Conservation (phyloP, 1,140 invertebrate species). For the Ips typographus region DNA sequence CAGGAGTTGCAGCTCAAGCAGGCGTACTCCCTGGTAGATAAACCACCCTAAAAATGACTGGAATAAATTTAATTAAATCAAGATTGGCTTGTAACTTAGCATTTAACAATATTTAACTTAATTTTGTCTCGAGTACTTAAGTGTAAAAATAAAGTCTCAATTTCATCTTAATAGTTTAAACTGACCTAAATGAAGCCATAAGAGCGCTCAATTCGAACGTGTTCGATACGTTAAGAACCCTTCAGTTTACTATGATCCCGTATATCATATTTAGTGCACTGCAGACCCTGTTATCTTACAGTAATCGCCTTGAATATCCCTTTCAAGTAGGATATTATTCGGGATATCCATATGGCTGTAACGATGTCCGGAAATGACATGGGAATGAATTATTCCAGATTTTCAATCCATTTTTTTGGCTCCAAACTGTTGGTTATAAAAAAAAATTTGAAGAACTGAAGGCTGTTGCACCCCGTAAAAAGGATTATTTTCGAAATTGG, state of each 20-base stretch:
- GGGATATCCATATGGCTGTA: conserved; percentile 23
- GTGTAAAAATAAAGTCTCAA: no score
- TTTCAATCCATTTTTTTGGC: no score
- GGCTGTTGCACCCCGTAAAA: conserved; percentile 28
- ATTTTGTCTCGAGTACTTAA: no score
- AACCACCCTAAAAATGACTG: background rate
- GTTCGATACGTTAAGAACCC: conserved; percentile 35
- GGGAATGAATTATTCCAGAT: conserved; percentile 2
- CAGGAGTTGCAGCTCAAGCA: conserved; percentile 28
- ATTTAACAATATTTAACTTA: no score
- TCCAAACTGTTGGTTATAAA: no score
- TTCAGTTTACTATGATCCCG: conserved; percentile 18
- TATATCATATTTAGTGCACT: conserved; percentile 45
- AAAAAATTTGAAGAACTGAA: background rate
- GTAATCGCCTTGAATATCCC: conserved; percentile 43
- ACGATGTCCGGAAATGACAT: conserved; percentile 15
- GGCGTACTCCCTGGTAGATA: conserved; percentile 9
- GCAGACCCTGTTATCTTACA: conserved; percentile 44
- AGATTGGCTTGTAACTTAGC: no score
- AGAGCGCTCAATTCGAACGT: background rate
- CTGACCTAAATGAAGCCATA: no score
- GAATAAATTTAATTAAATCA: no score
- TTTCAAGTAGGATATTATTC: conserved; percentile 42
- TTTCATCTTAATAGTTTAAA: no score
- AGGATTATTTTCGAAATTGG: conserved; percentile 46